Percentiles rank a stretch among this genome's conserved stretches.
These are phyloP conservation scores for Dasypolia templi DNA, from an alignment of 2,888 invertebrate species.

Conservation along the genomic window DNA sequence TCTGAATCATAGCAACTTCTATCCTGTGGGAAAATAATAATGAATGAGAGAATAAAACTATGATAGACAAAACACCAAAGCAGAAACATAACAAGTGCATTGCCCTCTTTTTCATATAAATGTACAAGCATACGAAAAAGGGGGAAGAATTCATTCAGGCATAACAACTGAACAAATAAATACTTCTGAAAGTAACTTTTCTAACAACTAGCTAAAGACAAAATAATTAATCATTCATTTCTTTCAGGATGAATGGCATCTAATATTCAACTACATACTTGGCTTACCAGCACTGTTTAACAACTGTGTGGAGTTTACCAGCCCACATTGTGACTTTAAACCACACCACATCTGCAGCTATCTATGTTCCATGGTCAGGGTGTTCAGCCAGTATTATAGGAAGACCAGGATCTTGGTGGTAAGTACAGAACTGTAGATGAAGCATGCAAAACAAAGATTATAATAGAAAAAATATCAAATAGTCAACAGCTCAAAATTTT, in stretches of 20 bases:
- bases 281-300: constrained; percentile 91
- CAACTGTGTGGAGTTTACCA: constrained; percentile 86
- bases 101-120: no score
- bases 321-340: constrained; percentile 88
- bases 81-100: neutral
- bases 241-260: constrained; percentile 94
- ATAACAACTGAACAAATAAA: neutral
- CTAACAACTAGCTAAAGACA: neutral
- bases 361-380: constrained; percentile 91
- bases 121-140: neutral
- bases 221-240: constrained; percentile 18
- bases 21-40: neutral
- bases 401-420: constrained; percentile 93
- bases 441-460: constrained; percentile 9
- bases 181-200: neutral
- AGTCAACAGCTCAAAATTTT: neutral
- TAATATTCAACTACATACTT: constrained; percentile 92
- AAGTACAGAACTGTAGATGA: constrained; percentile 73
- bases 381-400: constrained; percentile 94
- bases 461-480: neutral
- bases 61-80: neutral
- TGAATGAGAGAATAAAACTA: neutral
- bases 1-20: neutral
- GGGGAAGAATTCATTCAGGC: neutral
- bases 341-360: constrained; percentile 92